Evolutionary conservation across 2,113 vertebrate species (phyloP), one percentile per base, ranked within the genome.

Genomic region (Petrocephalus microphthalmus): DNA sequence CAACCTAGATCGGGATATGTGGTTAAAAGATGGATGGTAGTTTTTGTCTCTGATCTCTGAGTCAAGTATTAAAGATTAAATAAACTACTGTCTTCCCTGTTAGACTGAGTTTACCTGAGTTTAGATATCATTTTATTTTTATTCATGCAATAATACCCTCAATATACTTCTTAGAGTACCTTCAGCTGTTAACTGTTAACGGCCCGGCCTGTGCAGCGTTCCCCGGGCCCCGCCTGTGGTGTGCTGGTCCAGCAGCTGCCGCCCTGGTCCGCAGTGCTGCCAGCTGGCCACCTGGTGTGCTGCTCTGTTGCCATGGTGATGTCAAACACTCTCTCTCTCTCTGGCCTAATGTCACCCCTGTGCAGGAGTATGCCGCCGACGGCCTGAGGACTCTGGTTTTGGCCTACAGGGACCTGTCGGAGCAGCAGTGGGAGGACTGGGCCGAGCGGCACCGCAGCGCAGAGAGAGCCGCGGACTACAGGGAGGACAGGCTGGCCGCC

Each of bases 401-500:
- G 92, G 98, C 98, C 42, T 99, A 97, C 91, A 96, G 94, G 87
- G 97, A 99, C 89, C 95, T 99, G 89, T 95, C 97, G 2, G 97
- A 98, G 87, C 92, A 95, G 0, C 96, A 97, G 92, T 99, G 97
- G 20, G 93, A 95, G 90, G 92, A 94, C 0, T 99, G 98, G 98
- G 93, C 96, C 0, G 92, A 96, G 91, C 94, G 93, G 19, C 95
- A 96, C 84, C 94, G 92, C 5, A 92, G 91, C 0, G 97, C 97
- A 0, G 94, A 95, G 85, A 93, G 93, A 3, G 95, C 95, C 29
- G 84, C 91, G 0, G 95, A 96, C 91, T 96, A 92, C 90, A 95
- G 94, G 7, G 98, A 99, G 29, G 97, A 98, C 89, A 91, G 94
- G 3, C 91, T 99, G 91, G 96, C 96, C 8, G 96, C 92, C 1